Evolutionary conservation across 2,797 vertebrate species (phyloP).

Genomic region (Neostethus bicornis): DNA sequence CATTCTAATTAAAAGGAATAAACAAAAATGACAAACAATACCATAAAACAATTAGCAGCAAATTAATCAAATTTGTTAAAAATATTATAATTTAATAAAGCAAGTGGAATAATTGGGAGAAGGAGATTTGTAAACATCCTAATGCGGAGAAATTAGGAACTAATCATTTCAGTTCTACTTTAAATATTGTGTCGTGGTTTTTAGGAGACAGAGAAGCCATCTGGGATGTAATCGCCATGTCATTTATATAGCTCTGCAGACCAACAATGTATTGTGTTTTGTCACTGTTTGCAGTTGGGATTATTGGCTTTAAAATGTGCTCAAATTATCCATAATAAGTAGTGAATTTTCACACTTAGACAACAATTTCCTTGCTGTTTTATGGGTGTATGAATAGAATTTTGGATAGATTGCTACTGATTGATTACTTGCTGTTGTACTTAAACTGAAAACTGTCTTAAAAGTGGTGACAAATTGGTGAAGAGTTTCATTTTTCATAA

Average conservation of each 20-base stretch:
- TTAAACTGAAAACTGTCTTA: not conserved
- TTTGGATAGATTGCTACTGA: no score
- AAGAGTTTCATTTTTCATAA: conserved; percentile 10
- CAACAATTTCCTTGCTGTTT: conserved; percentile 12
- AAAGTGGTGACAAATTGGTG: not conserved
- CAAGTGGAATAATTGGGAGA: not conserved
- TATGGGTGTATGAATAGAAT: no score
- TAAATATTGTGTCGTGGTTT: not conserved
- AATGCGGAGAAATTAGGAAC: not conserved
- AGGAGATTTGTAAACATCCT: not conserved
- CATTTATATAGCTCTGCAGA: not conserved
- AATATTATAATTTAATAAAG: not conserved
- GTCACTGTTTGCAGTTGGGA: not conserved
- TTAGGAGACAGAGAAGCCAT: not conserved
- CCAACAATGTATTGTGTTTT: not conserved
- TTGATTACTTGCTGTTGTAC: not conserved
- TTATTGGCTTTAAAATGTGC: conserved; percentile 1
- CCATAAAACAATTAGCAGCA: not conserved
- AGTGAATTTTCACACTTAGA: not conserved
- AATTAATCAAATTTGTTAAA: not conserved
- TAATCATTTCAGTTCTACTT: conserved; percentile 2
- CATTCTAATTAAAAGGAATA: not conserved
- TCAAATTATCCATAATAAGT: not conserved
- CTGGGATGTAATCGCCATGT: not conserved
- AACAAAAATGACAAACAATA: not conserved